Evolutionary conservation across 2,113 vertebrate genomes (phyloP), one percentile per base, ranked within the genome.

Genomic region (Pithys albifrons): DNA sequence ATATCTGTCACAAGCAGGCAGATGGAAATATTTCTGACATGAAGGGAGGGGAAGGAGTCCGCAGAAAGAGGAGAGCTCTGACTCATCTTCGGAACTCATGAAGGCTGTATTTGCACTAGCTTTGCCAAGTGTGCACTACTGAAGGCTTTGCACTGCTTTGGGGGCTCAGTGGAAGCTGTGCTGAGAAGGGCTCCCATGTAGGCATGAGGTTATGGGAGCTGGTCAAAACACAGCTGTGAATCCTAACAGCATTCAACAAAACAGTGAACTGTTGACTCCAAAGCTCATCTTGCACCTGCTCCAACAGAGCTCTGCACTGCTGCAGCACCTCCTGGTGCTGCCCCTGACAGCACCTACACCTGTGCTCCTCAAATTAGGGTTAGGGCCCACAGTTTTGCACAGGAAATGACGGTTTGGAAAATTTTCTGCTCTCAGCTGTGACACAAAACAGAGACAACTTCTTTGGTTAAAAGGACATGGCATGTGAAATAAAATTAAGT

Each of bases 141-240:
- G 24, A 86, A 83, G 49, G 51, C 67, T 96, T 93, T 92, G 61
- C 2, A 1, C 22, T 37, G 45, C 61, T 90, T 55, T 6, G 19
- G 37, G 43, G 48, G 19, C 54, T 85, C 52, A 7, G 23, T 58
- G 82, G 66, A 89, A 82, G 87, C 67, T 6, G 5, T 43, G 45
- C 41, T 86, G 35, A 85, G 55, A 70, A 88, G 37, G 29, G 35
- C 29, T 94, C 27, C 31, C n/a, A 4, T 48, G 57, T n/a, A 91
- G 82, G 75, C 59, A 51, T 55, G 59, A 80, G 31, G 33, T 76
- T 94, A 83, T 84, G 61, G 90, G 84, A 77, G 65, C 24, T 75
- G 90, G 37, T 94, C 88, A 92, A 93, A 94, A 77, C 55, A 94
- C 48, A 86, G 64, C 91, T 94, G 79, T 9, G 62, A 74, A 91